These are phyloP conservation scores for Oenanthe melanoleuca DNA, from an alignment of 2,113 vertebrate species.

Conservation along the genomic window DNA sequence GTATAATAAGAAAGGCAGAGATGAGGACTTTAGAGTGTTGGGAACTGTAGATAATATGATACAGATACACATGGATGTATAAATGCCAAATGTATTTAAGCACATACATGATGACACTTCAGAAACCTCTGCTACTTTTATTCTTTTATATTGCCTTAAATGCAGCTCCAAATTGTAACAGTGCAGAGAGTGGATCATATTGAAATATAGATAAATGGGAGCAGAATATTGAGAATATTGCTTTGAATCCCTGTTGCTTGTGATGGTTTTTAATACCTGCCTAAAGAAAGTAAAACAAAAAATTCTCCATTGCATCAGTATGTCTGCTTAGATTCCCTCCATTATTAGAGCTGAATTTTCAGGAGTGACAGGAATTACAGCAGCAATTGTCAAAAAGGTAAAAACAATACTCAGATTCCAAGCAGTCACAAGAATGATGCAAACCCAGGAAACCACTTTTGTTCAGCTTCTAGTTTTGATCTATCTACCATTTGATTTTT, in stretches of 20 bases:
- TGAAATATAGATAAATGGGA: background rate
- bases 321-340: background rate
- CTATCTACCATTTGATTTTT: background rate
- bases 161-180: background rate
- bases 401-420: background rate
- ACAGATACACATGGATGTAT: background rate
- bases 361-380: background rate
- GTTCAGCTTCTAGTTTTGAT: background rate
- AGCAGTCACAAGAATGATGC: background rate
- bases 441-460: conserved; percentile 12
- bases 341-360: background rate
- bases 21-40: background rate
- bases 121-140: background rate
- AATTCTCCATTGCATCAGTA: background rate
- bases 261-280: background rate
- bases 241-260: background rate
- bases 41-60: background rate
- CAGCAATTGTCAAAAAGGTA: background rate
- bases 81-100: background rate
- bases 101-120: background rate
- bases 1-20: background rate
- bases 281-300: background rate
- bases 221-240: background rate
- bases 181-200: background rate
- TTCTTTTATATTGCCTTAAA: background rate